Evolutionary conservation across 2,113 vertebrate genomes (phyloP).

Genomic region (Boulengeromyrus knoepffleri): DNA sequence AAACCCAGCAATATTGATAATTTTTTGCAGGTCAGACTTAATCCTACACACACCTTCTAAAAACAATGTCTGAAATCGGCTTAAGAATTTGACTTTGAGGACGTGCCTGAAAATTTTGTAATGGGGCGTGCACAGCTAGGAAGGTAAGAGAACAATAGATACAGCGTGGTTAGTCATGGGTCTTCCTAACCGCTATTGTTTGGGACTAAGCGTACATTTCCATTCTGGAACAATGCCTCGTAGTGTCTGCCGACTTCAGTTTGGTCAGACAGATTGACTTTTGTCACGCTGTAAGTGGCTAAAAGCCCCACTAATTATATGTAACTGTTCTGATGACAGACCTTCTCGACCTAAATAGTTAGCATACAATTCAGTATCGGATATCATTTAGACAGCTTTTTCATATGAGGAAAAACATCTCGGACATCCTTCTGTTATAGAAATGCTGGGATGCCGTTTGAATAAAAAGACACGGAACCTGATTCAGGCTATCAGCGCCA

Average conservation of each 20-base stretch:
- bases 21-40: not conserved
- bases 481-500: not conserved
- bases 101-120: not conserved
- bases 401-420: not conserved
- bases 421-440: not conserved
- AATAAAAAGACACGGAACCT: not conserved
- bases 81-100: not conserved
- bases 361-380: not conserved
- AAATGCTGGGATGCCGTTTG: not conserved
- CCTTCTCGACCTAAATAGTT: not conserved
- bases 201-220: conserved; percentile 7
- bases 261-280: conserved; percentile 23
- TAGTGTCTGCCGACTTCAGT: conserved; percentile 12
- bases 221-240: conserved; percentile 2
- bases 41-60: not conserved
- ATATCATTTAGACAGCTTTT: not conserved
- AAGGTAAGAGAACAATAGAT: not conserved
- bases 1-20: not conserved
- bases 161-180: not conserved
- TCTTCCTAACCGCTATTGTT: conserved; percentile 7
- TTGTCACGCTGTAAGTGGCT: conserved; percentile 15
- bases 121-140: not conserved
- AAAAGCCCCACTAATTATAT: not conserved
- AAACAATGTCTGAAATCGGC: too few relatives aligned
- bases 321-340: not conserved